Conservation (phyloP, 2,797 vertebrate genomes). For the Cossypha polioptera region DNA sequence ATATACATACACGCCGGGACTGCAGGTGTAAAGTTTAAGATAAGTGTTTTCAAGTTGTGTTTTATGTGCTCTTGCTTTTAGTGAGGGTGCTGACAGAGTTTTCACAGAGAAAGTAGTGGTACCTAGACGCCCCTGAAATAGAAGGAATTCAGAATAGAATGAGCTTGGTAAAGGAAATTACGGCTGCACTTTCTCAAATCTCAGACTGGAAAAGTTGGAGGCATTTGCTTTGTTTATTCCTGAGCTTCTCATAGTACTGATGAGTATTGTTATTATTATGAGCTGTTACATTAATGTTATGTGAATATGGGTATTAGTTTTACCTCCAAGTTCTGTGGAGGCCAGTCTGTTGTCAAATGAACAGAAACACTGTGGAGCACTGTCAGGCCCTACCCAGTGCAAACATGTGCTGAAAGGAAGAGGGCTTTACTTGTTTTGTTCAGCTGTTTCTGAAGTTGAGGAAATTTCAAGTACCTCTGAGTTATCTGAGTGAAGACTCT, state of each 20-base stretch:
- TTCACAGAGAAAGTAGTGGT: not conserved
- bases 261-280: not conserved
- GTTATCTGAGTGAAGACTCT: not conserved
- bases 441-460: not conserved
- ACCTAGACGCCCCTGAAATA: not conserved
- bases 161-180: not conserved
- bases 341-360: fast-evolving
- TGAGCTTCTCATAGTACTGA: not conserved
- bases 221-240: not conserved
- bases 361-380: not conserved
- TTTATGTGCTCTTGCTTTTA: not conserved
- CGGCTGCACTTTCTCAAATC: fast-evolving
- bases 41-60: not conserved
- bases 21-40: not conserved
- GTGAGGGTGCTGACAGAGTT: not conserved
- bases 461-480: not conserved
- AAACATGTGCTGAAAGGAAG: not conserved
- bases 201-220: not conserved
- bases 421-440: not conserved
- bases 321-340: not conserved
- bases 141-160: not conserved
- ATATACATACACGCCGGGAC: not conserved
- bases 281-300: not conserved
- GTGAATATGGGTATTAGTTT: not conserved
- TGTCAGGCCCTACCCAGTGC: not conserved